Evolutionary conservation across 2,888 invertebrate species (phyloP), one percentile per base, ranked within the genome.

Genomic region (Rotaria socialis): DNA sequence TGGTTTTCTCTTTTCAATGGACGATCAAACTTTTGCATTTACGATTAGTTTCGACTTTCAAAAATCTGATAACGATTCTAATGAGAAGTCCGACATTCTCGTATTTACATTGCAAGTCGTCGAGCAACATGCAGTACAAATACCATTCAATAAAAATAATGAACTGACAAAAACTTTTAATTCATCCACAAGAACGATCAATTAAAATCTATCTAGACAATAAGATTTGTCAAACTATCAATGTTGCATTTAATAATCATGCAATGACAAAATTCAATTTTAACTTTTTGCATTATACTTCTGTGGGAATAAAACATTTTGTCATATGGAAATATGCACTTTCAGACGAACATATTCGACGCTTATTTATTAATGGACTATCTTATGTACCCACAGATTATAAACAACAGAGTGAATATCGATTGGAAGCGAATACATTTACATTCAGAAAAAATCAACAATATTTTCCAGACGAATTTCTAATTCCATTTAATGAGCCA

Each of bases 21-120:
- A 80, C 11, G 11, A 80, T 80, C 0, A 1, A 14, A 5, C 24
- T 22, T 43, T 47, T n/a, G 47, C 80, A 80, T n/a, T 47, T 0
- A 80, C 80, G 14, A 80, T 80, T n/a, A 80, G 80, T n/a, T 80
- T 80, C n/a, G 80, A 80, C 47, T 47, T 80, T 80, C 14, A n/a
- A 80, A 24, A 5, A 6, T 2, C 5, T 75, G 8, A 19, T 7
- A 43, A 19, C 24, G 4, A 16, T 10, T 22, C 24, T 1, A 7
- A 41, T 22, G 22, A 74, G 0, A 67, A 67, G 0, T 14, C 2
- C 6, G 16, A 67, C 11, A 47, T 80, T 47, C 10, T 0, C 7
- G 14, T 80, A 47, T 80, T 80, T n/a, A 80, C 47, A 47, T 43
- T 47, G 0, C n/a, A 47, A 19, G 19, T 11, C n/a, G 24, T 11